These are phyloP conservation scores for Latrodectus elegans DNA, from an alignment of 2,888 invertebrate genomes.

Conservation along the genomic window DNA sequence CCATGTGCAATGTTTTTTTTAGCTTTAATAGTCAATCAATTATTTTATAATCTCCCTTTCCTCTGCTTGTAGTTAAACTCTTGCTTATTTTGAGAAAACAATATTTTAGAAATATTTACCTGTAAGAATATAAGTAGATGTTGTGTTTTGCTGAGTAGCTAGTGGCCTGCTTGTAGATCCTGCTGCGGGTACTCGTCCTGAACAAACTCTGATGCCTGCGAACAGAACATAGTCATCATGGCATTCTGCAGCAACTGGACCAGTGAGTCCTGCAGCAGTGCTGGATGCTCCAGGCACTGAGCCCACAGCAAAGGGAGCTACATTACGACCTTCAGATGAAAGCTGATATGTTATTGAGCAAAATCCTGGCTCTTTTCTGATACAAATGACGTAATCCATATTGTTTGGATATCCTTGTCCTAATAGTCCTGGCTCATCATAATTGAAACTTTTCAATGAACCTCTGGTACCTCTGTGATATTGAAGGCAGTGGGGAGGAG, in stretches of 20 bases:
- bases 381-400: slow-evolving; percentile 71
- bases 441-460: slow-evolving; percentile 72
- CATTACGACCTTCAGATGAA: slow-evolving; percentile 48
- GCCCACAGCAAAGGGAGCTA: slow-evolving; percentile 70
- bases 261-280: slow-evolving; percentile 44
- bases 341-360: slow-evolving; percentile 71
- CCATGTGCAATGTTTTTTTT: no score
- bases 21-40: no score
- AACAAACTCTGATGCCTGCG: slow-evolving; percentile 70
- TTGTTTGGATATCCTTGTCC: slow-evolving; percentile 71
- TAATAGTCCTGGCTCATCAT: slow-evolving; percentile 61
- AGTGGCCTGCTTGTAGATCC: slow-evolving; percentile 39
- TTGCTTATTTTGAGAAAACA: neutral
- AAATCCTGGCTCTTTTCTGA: slow-evolving; percentile 71
- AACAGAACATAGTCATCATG: slow-evolving; percentile 71
- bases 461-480: slow-evolving; percentile 71
- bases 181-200: slow-evolving; percentile 39
- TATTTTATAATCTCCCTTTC: no score
- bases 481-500: slow-evolving; percentile 72
- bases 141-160: slow-evolving; percentile 32
- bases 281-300: slow-evolving; percentile 53
- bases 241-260: slow-evolving; percentile 69
- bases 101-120: slow-evolving; percentile 21
- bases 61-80: no score
- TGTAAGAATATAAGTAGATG: slow-evolving; percentile 54